phyloP scores from a whole-genome alignment of 2,888 invertebrate genomes.

The Hipparchia semele region DNA sequence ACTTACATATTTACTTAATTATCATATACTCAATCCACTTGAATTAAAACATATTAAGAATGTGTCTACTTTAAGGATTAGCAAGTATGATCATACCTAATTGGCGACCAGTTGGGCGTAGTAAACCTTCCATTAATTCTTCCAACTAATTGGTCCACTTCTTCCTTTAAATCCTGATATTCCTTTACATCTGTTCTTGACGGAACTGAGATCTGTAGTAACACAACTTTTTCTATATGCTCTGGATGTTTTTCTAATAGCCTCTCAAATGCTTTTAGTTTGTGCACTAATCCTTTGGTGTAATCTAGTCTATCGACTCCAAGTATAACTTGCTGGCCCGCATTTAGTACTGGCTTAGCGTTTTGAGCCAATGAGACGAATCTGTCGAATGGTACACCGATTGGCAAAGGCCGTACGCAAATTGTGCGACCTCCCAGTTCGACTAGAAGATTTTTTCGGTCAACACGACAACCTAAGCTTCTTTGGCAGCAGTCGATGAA shows the following conservation, averaged over 20 bases:
- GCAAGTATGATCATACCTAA: conserved; percentile 70
- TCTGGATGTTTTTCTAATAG: conserved; percentile 92
- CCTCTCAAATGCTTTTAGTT: conserved; percentile 90
- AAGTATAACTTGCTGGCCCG: conserved; percentile 90
- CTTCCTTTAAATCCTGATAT: conserved; percentile 94
- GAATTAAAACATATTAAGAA: not conserved
- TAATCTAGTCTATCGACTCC: conserved; percentile 96
- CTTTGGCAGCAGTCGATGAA: conserved; percentile 96
- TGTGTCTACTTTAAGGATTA: too few relatives aligned
- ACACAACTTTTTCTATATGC: conserved; percentile 90
- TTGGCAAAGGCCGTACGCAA: conserved; percentile 92
- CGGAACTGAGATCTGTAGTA: conserved; percentile 94
- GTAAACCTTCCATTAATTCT: conserved; percentile 94
- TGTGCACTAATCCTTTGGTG: conserved; percentile 94
- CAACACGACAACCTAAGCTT: conserved; percentile 93
- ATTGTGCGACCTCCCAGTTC: conserved; percentile 94
- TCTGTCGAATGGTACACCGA: conserved; percentile 94
- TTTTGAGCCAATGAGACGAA: conserved; percentile 91
- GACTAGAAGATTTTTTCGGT: conserved; percentile 92
- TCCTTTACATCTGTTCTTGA: conserved; percentile 95
- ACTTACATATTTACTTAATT: too few relatives aligned
- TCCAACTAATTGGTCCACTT: conserved; percentile 95
- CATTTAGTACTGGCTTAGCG: conserved; percentile 86
- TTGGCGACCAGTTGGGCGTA: conserved; percentile 96
- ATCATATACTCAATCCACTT: not conserved